Evolutionary conservation across 2,888 invertebrate genomes (phyloP).

Genomic region (Pterobdella sp.): DNA sequence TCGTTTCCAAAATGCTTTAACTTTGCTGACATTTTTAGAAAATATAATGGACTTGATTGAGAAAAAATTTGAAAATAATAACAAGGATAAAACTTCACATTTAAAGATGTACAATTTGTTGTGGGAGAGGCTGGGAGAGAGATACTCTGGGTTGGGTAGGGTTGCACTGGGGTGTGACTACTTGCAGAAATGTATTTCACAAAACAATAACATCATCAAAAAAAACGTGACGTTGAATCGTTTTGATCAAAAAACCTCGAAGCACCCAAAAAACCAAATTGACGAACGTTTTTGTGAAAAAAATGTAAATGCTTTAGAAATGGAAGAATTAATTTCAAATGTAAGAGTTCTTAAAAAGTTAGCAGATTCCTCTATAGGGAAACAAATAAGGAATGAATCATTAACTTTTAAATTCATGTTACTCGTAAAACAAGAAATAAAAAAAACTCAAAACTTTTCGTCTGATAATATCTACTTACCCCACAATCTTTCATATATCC

Average conservation of each 20-base stretch:
- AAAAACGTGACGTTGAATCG: too few species aligned
- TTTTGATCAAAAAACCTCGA: too few species aligned
- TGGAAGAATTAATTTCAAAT: neutral
- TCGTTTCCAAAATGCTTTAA: neutral
- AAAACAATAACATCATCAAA: neutral
- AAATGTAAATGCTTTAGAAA: neutral
- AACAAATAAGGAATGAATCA: conserved; percentile 12
- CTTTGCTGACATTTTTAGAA: conserved; percentile 7
- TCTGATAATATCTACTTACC: too few species aligned
- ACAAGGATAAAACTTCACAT: neutral
- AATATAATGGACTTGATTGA: neutral
- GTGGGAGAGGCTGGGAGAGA: conserved; percentile 4
- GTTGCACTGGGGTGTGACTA: conserved; percentile 10
- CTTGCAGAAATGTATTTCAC: neutral
- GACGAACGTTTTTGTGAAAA: too few species aligned
- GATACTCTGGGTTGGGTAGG: neutral
- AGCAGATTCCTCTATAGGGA: conserved; percentile 16
- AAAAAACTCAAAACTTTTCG: neutral
- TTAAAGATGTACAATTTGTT: neutral
- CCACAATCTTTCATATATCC: too few species aligned
- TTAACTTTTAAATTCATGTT: conserved; percentile 14
- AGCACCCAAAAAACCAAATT: too few species aligned
- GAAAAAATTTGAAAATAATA: neutral
- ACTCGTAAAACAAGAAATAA: conserved; percentile 17
- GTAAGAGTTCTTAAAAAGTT: neutral